phyloP scores from a whole-genome alignment of 1,140 invertebrate species.

The Rhopalosiphum padi region DNA sequence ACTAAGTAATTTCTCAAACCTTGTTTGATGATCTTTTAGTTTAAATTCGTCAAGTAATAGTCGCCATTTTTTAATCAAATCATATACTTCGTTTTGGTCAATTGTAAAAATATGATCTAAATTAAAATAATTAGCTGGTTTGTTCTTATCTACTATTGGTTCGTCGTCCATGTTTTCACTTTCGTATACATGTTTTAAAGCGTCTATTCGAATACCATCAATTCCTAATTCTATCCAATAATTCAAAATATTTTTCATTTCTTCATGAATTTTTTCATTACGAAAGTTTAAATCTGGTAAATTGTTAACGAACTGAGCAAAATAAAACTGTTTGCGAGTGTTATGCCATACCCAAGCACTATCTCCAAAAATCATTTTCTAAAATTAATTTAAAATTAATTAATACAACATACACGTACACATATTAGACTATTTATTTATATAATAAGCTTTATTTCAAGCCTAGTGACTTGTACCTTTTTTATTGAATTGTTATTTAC shows the following conservation, averaged over 20 bases:
- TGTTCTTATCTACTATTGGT: background rate
- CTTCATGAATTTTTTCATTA: conserved; percentile 68
- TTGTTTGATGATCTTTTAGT: background rate
- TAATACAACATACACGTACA: background rate
- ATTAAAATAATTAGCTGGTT: background rate
- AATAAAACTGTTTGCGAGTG: conserved; percentile 73
- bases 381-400: background rate
- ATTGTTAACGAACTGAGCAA: conserved; percentile 73
- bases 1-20: background rate
- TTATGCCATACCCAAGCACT: conserved; percentile 75
- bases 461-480: no score
- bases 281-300: conserved; percentile 80
- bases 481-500: no score
- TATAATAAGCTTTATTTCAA: no score
- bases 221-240: conserved; percentile 75
- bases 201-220: conserved; percentile 75
- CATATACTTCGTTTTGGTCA: conserved; percentile 69
- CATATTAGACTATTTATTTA: no score
- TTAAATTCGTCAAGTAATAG: conserved; percentile 38
- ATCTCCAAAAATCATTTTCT: background rate
- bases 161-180: conserved; percentile 63
- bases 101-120: conserved; percentile 71
- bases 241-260: conserved; percentile 66
- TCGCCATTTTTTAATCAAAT: conserved; percentile 66
- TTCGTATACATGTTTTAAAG: conserved; percentile 67